phyloP scores from a whole-genome alignment of 2,888 invertebrate genomes.

The Sturmia bella region DNA sequence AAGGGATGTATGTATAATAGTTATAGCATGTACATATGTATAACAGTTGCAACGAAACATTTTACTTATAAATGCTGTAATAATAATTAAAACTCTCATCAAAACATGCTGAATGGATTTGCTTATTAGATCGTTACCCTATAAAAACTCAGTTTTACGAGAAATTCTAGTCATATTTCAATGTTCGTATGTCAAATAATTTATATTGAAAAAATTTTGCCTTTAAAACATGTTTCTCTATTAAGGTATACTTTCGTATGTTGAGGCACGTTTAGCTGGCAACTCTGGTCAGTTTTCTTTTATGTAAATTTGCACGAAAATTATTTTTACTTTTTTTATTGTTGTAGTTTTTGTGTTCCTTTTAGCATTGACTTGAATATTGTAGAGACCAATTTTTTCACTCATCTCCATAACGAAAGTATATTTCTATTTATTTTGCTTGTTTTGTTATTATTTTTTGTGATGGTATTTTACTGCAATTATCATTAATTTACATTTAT shows the following conservation, averaged over 20 bases:
- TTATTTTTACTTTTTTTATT: constrained; percentile 35
- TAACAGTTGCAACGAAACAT: too few species aligned
- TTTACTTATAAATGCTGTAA: too few species aligned
- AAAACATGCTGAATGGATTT: too few species aligned
- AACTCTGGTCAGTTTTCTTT: constrained; percentile 32
- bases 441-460: constrained; percentile 40
- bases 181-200: too few species aligned
- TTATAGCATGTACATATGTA: too few species aligned
- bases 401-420: constrained; percentile 24
- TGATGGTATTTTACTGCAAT: constrained; percentile 51
- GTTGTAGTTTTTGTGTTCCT: constrained; percentile 15
- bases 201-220: too few species aligned
- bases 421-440: background rate
- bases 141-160: too few species aligned
- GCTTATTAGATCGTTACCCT: too few species aligned
- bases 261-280: too few species aligned
- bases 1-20: too few species aligned
- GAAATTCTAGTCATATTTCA: too few species aligned
- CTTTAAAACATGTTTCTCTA: background rate
- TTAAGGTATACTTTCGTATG: background rate
- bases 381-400: constrained; percentile 13
- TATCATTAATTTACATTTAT: constrained; percentile 63
- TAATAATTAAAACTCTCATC: too few species aligned
- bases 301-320: constrained; percentile 27
- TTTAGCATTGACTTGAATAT: constrained; percentile 49